phyloP scores from a whole-genome alignment of 1,140 invertebrate genomes.

The Anoplophora glabripennis region DNA sequence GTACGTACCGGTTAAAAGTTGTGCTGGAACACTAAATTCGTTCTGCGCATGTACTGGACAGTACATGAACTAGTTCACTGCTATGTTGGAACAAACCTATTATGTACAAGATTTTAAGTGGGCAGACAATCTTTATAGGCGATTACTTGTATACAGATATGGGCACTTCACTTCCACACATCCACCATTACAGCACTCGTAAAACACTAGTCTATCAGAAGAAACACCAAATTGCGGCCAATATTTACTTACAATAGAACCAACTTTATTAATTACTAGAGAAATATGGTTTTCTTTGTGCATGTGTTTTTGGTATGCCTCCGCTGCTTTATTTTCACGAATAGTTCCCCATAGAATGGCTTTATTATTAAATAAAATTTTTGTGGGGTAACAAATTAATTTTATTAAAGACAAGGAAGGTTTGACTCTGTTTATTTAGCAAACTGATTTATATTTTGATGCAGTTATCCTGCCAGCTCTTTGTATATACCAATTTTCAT shows the following conservation, averaged over 20 bases:
- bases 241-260: slow-evolving; percentile 2
- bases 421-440: slow-evolving; percentile 3
- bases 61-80: too few relatives aligned
- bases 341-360: slow-evolving; percentile 2
- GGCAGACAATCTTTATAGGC: too few relatives aligned
- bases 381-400: slow-evolving; percentile 5
- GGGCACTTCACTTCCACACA: slow-evolving; percentile 11
- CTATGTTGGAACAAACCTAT: too few relatives aligned
- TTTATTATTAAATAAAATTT: slow-evolving; percentile 1
- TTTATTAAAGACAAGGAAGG: slow-evolving; percentile 13
- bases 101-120: too few relatives aligned
- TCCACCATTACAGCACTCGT: slow-evolving; percentile 4
- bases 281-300: not conserved
- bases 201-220: slow-evolving; percentile 4
- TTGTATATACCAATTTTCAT: slow-evolving; percentile 3
- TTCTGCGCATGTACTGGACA: too few relatives aligned
- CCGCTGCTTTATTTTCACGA: slow-evolving; percentile 7
- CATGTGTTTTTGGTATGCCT: slow-evolving; percentile 8
- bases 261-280: slow-evolving; percentile 1
- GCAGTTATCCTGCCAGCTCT: slow-evolving; percentile 14
- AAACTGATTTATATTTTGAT: slow-evolving; percentile 13
- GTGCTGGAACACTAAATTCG: too few relatives aligned
- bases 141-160: too few relatives aligned
- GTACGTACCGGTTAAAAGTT: too few relatives aligned
- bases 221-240: slow-evolving; percentile 9